phyloP scores from a whole-genome alignment of 2,113 vertebrate genomes.

The Platysternon megacephalum region DNA sequence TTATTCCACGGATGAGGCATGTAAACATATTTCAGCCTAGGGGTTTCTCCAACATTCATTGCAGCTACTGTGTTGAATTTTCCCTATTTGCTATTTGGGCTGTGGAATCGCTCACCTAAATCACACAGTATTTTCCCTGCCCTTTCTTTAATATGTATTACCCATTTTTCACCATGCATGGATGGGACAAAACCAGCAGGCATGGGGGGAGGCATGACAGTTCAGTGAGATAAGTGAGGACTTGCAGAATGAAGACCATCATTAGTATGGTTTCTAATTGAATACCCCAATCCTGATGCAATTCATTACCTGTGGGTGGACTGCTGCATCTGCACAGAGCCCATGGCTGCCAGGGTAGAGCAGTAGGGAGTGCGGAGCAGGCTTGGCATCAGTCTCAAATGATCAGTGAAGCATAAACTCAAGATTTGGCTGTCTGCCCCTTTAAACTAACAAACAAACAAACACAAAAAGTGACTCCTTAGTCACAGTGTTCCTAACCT shows the following conservation, averaged over 20 bases:
- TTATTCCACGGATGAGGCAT: slow-evolving; percentile 18
- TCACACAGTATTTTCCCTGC: neutral
- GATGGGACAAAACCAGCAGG: no score
- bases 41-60: slow-evolving; percentile 21
- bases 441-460: no score
- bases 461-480: no score
- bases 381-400: no score
- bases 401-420: no score
- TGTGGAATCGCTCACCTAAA: slow-evolving; percentile 6
- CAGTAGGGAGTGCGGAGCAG: no score
- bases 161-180: neutral
- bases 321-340: neutral
- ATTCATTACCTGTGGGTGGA: neutral
- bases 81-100: neutral
- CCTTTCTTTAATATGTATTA: neutral
- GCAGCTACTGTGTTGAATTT: neutral
- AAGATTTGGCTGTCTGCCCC: no score
- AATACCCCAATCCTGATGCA: neutral
- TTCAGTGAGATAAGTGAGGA: neutral
- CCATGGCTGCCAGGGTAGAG: no score
- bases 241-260: neutral
- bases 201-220: neutral
- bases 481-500: no score
- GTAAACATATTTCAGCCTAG: neutral
- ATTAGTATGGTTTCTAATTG: neutral